A percentile compares a stretch with the other conserved stretches of the same genome.
phyloP scores from a whole-genome alignment of 2,888 invertebrate species.

The Koerneria pararmatus region DNA sequence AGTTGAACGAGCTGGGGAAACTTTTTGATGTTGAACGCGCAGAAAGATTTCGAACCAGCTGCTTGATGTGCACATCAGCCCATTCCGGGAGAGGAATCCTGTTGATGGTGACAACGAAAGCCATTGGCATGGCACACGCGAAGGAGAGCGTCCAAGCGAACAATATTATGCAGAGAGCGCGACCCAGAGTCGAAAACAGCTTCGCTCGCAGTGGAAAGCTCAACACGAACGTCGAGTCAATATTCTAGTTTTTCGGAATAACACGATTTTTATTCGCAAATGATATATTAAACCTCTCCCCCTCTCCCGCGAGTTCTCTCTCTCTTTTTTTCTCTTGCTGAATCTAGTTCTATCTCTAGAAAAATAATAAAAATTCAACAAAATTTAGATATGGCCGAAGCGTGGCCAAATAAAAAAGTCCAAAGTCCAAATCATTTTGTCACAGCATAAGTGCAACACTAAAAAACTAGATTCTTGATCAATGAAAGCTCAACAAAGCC shows the following conservation, averaged over 20 bases:
- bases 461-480: too few species aligned
- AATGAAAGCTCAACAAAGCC: too few species aligned
- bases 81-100: constrained; percentile 39
- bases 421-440: too few species aligned
- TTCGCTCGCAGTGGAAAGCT: constrained; percentile 54
- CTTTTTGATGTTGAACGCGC: too few species aligned
- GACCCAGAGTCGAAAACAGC: constrained; percentile 48
- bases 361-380: neutral
- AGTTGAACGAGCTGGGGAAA: too few species aligned
- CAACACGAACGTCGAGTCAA: constrained; percentile 23
- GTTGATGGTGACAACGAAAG: constrained; percentile 37
- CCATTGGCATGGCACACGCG: constrained; percentile 51
- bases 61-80: too few species aligned
- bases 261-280: too few species aligned
- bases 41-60: too few species aligned
- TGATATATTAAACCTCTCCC: too few species aligned
- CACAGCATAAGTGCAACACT: too few species aligned
- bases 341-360: neutral
- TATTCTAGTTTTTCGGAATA: too few species aligned
- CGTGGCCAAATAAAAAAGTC: neutral
- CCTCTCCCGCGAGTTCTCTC: constrained; percentile 7
- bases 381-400: neutral
- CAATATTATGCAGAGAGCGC: constrained; percentile 50
- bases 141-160: constrained; percentile 53
- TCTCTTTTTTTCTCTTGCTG: constrained; percentile 10